phyloP scores from a whole-genome alignment of 2,888 invertebrate species.

The Pegoplata infirma region DNA sequence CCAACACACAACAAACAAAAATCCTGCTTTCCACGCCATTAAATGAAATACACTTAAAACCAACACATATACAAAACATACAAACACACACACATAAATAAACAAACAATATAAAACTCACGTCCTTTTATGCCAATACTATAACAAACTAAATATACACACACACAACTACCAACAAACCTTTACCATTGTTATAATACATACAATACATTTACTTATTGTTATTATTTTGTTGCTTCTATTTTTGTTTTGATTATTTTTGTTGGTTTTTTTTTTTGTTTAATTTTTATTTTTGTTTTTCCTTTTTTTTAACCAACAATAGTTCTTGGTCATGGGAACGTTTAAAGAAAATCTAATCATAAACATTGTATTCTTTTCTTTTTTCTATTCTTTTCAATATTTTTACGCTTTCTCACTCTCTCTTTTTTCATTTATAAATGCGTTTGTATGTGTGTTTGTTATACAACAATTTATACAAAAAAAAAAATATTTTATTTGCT shows the following conservation, averaged over 20 bases:
- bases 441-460: conserved; percentile 13
- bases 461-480: conserved; percentile 18
- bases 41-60: conserved; percentile 29
- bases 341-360: conserved; percentile 78
- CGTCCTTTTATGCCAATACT: conserved; percentile 41
- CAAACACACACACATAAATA: conserved; percentile 23
- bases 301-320: conserved; percentile 14
- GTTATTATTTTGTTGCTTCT: conserved; percentile 17
- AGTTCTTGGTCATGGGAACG: conserved; percentile 77
- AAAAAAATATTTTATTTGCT: conserved; percentile 31
- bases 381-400: conserved; percentile 34
- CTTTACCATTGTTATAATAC: conserved; percentile 18
- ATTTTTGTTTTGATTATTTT: background rate
- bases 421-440: background rate
- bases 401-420: conserved; percentile 12
- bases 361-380: conserved; percentile 70
- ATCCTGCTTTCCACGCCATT: conserved; percentile 57
- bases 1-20: conserved; percentile 31
- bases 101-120: conserved; percentile 42
- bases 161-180: conserved; percentile 47
- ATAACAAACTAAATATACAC: too few relatives aligned
- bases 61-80: conserved; percentile 12
- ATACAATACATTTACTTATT: conserved; percentile 11
- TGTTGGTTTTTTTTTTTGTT: background rate
- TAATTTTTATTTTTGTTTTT: background rate